Base-by-base conservation (phyloP, 2,797 vertebrate genomes). In the Epinephelus malabaricus region DNA sequence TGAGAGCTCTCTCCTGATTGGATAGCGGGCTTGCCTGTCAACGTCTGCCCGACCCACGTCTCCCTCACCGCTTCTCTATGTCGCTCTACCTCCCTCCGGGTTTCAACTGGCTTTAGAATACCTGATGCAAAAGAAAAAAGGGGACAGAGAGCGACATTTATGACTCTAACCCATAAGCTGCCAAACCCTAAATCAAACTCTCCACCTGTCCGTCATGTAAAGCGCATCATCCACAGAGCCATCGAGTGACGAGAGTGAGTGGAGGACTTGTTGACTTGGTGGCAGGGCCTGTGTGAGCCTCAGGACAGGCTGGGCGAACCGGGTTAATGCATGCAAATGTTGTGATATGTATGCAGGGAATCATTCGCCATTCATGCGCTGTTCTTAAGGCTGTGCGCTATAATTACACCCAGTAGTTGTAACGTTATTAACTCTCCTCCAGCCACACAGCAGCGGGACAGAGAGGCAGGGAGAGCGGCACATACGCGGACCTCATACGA, bases 401-500 rank as follows among this genome's bases (percentile, higher is more conserved):
- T 90, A 88, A 91, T 89, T 82, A 83, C 82, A 84, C 30, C 64
- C 75, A 73, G 66, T 51, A 54, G 78, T 70, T 60, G 79, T 65
- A 70, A 47, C 53, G 80, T 83, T 84, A 73, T 81, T 73, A 85
- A 80, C 72, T 81, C 34, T 78, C 71, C n/a, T 66, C 19, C 73
- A 85, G 68, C 53, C 78, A n/a, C 70, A 34, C 46, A 69, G 56
- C 73, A 65, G 66, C 59, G 63, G 27, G 43, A 27, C 62, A 5
- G 34, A 38, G 38, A 73, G 51, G 6, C 54, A 60, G 63, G 23
- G 12, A 49, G 40, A 23, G 64, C 1, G 23, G 47, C 23, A 6
- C 4, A 84, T 90, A 64, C 65, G 78, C 79, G 89, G 93, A 86
- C 30, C 82, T 68, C 85, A 93, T 70, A 72, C 90, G 96, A 92